Base-by-base conservation (phyloP, 2,888 invertebrate species). In the Keiferia lycopersicella region DNA sequence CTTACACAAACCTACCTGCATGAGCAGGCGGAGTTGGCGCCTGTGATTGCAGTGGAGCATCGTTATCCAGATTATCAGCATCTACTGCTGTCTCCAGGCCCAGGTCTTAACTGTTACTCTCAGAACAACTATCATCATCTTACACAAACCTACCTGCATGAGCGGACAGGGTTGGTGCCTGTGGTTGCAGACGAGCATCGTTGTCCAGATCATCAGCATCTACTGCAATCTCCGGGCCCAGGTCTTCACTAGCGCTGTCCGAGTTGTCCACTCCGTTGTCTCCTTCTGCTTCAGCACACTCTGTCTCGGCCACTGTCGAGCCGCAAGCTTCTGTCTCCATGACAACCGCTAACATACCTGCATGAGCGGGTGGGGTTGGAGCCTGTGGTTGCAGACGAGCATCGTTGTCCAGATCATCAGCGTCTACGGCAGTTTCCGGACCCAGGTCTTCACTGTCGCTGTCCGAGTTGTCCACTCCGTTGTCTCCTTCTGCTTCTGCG, bases 21-120 rank as follows among this genome's bases (percentile, higher is more conserved):
- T 93, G 92, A 10, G 88, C 93, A n/a, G 93, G 93, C 45, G 94
- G 94, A 11, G 93, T 93, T 6, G 93, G 93, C 51, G 89, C 78
- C 22, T 84, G 81, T 12, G 93, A 93, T 67, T 93, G 93, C 64
- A 89, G 92, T 65, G 76, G 78, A 81, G 84, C 67, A 38, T 86
- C 84, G 2, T 86, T 87, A 66, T 94, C 94, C 69, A 93, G 92
- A 64, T 94, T 92, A 30, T 93, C 56, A 70, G 94, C 93, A 81
- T 96, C 96, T 11, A 96, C 95, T 69, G 95, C 94, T 0, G 95
- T 95, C 87, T 96, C 96, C 0, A 95, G 95, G 2, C 96, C 96
- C 69, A 95, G 92, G 82, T 96, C 95, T 67, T 94, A 94, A 73
- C 94, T 94, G 73, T 94, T 94, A 71, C 93, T 93, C 74, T 92